These are phyloP conservation scores for Drosophila buzzatii DNA, from an alignment of 2,888 invertebrate species.

Conservation along the genomic window DNA sequence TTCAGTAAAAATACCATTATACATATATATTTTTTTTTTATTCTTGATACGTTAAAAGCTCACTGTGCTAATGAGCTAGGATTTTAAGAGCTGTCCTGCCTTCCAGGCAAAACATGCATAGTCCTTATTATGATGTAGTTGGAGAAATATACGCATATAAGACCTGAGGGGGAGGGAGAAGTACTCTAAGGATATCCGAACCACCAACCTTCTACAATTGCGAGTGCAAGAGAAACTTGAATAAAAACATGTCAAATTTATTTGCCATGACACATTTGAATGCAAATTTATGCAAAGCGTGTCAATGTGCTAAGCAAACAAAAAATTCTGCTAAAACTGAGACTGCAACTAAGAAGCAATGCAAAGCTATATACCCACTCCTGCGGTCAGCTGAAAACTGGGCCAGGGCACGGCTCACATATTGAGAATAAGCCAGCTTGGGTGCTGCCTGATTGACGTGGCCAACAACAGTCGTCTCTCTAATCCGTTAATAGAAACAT, in stretches of 20 bases:
- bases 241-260: slow-evolving; percentile 25
- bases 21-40: slow-evolving; percentile 8
- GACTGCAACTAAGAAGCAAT: slow-evolving; percentile 48
- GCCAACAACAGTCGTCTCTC: slow-evolving; percentile 48
- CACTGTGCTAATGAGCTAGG: slow-evolving; percentile 26
- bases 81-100: slow-evolving; percentile 9
- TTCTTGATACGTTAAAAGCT: slow-evolving; percentile 4
- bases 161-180: not conserved
- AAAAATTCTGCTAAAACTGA: slow-evolving; percentile 34
- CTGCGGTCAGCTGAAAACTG: slow-evolving; percentile 19
- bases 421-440: slow-evolving; percentile 8
- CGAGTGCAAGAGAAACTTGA: not conserved
- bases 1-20: slow-evolving; percentile 39
- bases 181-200: slow-evolving; percentile 17
- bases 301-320: slow-evolving; percentile 81
- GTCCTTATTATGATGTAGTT: not conserved
- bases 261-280: slow-evolving; percentile 58
- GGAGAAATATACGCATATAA: not conserved
- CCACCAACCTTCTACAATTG: slow-evolving; percentile 15
- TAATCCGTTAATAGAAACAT: slow-evolving; percentile 84
- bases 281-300: slow-evolving; percentile 83
- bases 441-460: slow-evolving; percentile 61
- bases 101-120: not conserved
- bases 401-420: slow-evolving; percentile 22
- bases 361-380: slow-evolving; percentile 32